A percentile compares a stretch with the other conserved stretches of the same genome.
Conservation (phyloP, 2,888 invertebrate species). For the Pseudococcus longispinus region DNA sequence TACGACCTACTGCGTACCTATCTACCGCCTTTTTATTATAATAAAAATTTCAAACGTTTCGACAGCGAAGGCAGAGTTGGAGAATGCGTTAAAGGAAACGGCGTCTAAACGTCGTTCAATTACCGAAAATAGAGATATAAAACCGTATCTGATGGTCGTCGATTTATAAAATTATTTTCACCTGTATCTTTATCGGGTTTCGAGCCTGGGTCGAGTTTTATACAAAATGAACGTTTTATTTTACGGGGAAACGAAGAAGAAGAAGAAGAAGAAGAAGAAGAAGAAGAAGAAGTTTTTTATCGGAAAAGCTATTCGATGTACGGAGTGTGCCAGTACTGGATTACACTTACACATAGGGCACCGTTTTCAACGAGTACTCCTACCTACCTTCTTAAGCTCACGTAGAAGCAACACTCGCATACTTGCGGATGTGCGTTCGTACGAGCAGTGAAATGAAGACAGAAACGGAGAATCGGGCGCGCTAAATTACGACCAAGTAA, state of each 20-base stretch:
- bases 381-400: not conserved
- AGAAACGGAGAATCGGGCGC: not conserved
- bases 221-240: not conserved
- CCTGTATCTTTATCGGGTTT: not conserved
- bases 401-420: no score
- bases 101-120: conserved; percentile 2
- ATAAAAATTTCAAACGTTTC: conserved; percentile 13
- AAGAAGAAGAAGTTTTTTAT: not conserved
- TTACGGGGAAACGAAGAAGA: not conserved
- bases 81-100: conserved; percentile 1
- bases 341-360: not conserved
- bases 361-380: not conserved
- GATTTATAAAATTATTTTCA: conserved; percentile 22
- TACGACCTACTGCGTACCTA: no score
- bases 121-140: not conserved
- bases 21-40: conserved; percentile 59
- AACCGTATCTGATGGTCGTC: not conserved
- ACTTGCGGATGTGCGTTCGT: not conserved
- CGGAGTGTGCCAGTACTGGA: not conserved
- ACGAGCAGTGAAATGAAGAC: not conserved
- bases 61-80: not conserved
- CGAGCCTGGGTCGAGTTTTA: not conserved
- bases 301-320: not conserved
- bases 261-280: not conserved
- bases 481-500: not conserved